phyloP scores from a whole-genome alignment of 1,140 invertebrate species.

The Papilio polyxenes region DNA sequence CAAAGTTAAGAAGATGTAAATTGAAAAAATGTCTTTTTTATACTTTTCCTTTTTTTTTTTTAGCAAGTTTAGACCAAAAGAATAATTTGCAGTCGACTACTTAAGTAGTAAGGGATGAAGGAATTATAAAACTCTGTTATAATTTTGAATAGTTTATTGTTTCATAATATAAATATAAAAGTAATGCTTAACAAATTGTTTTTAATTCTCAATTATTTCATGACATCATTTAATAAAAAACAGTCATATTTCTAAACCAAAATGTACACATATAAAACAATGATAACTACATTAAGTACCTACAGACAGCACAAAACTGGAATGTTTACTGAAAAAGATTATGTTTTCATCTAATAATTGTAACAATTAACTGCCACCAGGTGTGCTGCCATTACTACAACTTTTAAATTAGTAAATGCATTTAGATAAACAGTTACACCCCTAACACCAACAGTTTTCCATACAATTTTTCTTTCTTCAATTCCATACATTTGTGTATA shows the following conservation, averaged over 20 bases:
- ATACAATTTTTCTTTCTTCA: neutral
- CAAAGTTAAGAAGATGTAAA: conserved; percentile 75
- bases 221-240: conserved; percentile 54
- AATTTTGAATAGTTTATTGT: conserved; percentile 61
- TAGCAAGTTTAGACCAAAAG: neutral
- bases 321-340: conserved; percentile 59
- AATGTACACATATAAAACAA: conserved; percentile 72
- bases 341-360: neutral
- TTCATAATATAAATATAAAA: conserved; percentile 69
- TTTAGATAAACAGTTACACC: conserved; percentile 44
- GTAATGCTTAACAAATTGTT: conserved; percentile 65
- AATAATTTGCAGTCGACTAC: conserved; percentile 3
- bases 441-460: neutral
- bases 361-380: conserved; percentile 45
- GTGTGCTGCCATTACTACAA: conserved; percentile 61
- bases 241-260: conserved; percentile 68
- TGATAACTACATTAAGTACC: conserved; percentile 67
- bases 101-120: conserved; percentile 20
- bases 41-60: neutral
- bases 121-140: conserved; percentile 38
- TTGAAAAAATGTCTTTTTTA: neutral
- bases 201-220: conserved; percentile 49
- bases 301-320: conserved; percentile 75
- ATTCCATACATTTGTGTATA: neutral
- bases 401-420: conserved; percentile 70